phyloP scores from a whole-genome alignment of 1,140 invertebrate genomes.

The Lasaia peninsularis region DNA sequence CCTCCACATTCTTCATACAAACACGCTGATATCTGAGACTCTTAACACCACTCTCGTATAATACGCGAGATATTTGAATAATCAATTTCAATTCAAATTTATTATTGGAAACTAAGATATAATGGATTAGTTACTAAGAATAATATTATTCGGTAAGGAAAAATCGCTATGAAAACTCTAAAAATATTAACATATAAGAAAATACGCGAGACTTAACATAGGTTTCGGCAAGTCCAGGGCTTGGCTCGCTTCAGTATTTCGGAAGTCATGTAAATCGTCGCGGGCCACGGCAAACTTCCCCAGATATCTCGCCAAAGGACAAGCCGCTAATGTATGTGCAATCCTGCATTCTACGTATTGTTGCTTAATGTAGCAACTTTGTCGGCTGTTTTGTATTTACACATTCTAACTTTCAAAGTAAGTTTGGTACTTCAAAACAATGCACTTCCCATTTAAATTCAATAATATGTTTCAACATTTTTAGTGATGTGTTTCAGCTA shows the following conservation, averaged over 20 bases:
- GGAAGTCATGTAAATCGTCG: conserved; percentile 73
- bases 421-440: conserved; percentile 19
- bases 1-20: no score
- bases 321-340: conserved; percentile 72
- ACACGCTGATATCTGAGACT: no score
- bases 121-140: no score
- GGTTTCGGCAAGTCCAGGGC: conserved; percentile 32
- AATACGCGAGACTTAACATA: conserved; percentile 23
- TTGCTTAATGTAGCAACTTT: conserved; percentile 64
- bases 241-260: conserved; percentile 57
- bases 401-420: conserved; percentile 45
- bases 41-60: no score
- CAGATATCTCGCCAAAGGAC: conserved; percentile 72
- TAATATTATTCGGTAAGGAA: no score
- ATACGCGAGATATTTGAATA: no score
- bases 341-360: conserved; percentile 67
- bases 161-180: no score
- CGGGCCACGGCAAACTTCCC: conserved; percentile 58
- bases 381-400: conserved; percentile 53
- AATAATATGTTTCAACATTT: neutral
- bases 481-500: neutral
- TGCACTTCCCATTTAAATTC: neutral
- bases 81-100: no score
- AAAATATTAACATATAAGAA: neutral
- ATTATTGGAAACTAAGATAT: no score